These are phyloP conservation scores for Willowsia nigromaculata DNA, from an alignment of 2,888 invertebrate genomes.

Conservation along the genomic window DNA sequence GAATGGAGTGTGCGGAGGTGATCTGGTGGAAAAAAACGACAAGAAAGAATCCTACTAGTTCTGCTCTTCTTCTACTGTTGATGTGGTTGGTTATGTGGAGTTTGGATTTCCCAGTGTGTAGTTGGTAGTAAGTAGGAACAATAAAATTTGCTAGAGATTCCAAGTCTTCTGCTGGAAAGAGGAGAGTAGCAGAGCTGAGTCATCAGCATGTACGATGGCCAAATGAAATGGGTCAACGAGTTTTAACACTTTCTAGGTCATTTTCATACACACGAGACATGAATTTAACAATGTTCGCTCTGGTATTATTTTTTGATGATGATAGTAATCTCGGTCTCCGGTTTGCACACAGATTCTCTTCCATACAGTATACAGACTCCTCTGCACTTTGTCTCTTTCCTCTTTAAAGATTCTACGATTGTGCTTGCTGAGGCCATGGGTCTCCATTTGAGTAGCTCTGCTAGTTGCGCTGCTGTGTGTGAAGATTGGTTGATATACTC, in stretches of 20 bases:
- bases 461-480: neutral
- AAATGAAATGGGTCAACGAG: conserved; percentile 56
- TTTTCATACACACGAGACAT: conserved; percentile 49
- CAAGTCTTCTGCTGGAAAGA: neutral
- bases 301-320: conserved; percentile 22
- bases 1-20: conserved; percentile 50
- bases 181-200: conserved; percentile 1
- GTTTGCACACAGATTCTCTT: neutral
- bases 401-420: neutral
- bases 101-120: neutral
- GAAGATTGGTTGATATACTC: neutral
- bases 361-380: neutral
- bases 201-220: conserved; percentile 37
- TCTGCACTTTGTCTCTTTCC: neutral
- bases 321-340: conserved; percentile 31
- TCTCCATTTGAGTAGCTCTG: neutral
- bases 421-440: neutral
- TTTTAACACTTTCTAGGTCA: conserved; percentile 54
- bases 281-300: conserved; percentile 25
- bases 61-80: neutral
- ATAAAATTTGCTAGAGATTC: conserved; percentile 23
- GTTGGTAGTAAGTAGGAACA: neutral
- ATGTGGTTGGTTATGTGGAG: conserved; percentile 31
- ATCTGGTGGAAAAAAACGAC: conserved; percentile 52
- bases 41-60: conserved; percentile 25